A percentile compares a stretch with the other conserved stretches of the same genome.
phyloP scores from a whole-genome alignment of 2,113 vertebrate species.

The Baryphthengus martii region DNA sequence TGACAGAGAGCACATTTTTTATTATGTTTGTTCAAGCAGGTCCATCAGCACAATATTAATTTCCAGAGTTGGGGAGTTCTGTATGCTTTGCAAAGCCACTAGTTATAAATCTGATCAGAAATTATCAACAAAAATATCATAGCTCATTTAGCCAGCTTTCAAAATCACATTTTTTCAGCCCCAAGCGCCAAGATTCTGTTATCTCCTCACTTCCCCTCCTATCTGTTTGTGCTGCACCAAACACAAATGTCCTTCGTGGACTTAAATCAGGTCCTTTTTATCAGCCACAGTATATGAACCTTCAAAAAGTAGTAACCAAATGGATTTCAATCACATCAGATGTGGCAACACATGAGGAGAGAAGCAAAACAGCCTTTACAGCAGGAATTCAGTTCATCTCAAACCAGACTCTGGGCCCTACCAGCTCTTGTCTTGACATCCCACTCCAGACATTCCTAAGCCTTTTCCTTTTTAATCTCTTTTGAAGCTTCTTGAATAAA shows the following conservation, averaged over 20 bases:
- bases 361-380: not conserved
- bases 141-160: not conserved
- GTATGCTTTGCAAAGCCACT: constrained; percentile 17
- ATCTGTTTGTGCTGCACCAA: not conserved
- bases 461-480: not conserved
- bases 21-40: constrained; percentile 77
- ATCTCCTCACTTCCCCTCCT: not conserved
- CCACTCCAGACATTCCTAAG: not conserved
- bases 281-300: not conserved
- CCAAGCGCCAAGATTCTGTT: not conserved
- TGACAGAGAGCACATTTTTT: constrained; percentile 73
- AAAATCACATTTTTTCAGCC: not conserved
- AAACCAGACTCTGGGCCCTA: not conserved
- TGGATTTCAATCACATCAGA: not conserved
- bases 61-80: constrained; percentile 37
- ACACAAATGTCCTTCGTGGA: not conserved
- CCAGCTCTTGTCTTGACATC: not conserved
- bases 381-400: not conserved
- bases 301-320: not conserved
- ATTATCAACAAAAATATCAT: constrained; percentile 48
- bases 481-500: not conserved
- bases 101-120: constrained; percentile 64
- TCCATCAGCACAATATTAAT: constrained; percentile 78
- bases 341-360: not conserved
- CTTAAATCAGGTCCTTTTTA: not conserved